Percentiles rank a stretch among this genome's conserved stretches.
Conservation (phyloP, 2,113 vertebrate species). For the Nibea albiflora region DNA sequence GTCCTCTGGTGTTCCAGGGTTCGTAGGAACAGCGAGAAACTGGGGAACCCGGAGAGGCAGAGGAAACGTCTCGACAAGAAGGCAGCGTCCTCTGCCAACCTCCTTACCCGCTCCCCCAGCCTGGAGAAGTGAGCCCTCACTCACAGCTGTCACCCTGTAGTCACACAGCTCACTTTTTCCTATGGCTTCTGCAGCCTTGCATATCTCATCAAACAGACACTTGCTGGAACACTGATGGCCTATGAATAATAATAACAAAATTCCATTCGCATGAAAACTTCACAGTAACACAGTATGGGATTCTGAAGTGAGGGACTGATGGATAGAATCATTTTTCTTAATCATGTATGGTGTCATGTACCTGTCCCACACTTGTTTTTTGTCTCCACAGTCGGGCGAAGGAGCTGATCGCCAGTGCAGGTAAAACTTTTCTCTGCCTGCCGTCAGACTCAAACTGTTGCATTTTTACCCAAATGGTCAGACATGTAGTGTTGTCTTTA, state of each 20-base stretch:
- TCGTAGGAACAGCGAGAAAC: conserved; percentile 88
- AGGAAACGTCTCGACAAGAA: conserved; percentile 89
- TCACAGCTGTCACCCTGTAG: conserved; percentile 41
- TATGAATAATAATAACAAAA: conserved; percentile 43
- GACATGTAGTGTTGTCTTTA: neutral
- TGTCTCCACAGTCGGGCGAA: conserved; percentile 79
- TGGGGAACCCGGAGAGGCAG: conserved; percentile 76
- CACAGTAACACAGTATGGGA: neutral
- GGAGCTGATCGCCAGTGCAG: conserved; percentile 80
- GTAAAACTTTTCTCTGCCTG: conserved; percentile 62
- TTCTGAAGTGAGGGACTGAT: neutral
- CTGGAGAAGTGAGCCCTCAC: conserved; percentile 86
- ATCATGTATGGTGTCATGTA: neutral
- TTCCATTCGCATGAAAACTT: conserved; percentile 45
- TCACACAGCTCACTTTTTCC: conserved; percentile 50
- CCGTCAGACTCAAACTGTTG: neutral
- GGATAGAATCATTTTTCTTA: neutral
- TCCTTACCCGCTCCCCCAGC: conserved; percentile 86
- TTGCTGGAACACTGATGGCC: conserved; percentile 27
- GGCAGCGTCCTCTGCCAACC: conserved; percentile 88
- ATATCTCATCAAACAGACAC: conserved; percentile 43
- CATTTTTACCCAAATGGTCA: neutral
- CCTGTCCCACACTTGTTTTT: conserved; percentile 44
- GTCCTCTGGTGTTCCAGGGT: conserved; percentile 72
- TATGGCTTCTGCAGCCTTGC: conserved; percentile 22